These are phyloP conservation scores for Bradypodion pumilum DNA, from an alignment of 2,797 vertebrate genomes.

Conservation along the genomic window DNA sequence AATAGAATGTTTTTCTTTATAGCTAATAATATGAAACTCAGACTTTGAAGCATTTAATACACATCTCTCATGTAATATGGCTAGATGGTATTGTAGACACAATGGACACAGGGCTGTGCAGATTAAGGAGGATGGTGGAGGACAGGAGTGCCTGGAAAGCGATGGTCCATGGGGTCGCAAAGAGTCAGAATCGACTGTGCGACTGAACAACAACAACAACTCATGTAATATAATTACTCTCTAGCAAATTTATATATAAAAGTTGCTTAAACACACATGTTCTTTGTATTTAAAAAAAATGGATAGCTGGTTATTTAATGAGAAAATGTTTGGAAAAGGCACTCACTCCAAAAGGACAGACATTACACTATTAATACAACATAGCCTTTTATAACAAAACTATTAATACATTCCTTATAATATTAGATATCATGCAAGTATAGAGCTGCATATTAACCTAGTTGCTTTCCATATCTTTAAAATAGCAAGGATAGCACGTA, in stretches of 20 bases:
- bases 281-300: background rate
- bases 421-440: background rate
- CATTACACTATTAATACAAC: too few species aligned
- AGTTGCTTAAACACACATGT: background rate
- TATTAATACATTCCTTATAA: background rate
- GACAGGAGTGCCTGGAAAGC: too few species aligned
- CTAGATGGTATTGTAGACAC: too few species aligned
- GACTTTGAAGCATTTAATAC: background rate
- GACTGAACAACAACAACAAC: too few species aligned
- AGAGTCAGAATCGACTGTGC: too few species aligned
- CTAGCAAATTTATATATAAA: background rate
- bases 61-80: too few species aligned
- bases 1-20: background rate
- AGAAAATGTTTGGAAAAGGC: background rate
- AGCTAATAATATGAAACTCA: background rate
- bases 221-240: background rate
- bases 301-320: background rate
- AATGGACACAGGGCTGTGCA: too few species aligned
- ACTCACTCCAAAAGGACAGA: too few species aligned
- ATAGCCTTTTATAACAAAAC: background rate
- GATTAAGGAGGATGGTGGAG: too few species aligned
- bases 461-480: background rate
- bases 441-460: background rate
- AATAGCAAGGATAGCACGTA: background rate
- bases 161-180: too few species aligned